Conservation (phyloP, 2,797 vertebrate genomes). For the Myiothlypis chrysogaster region DNA sequence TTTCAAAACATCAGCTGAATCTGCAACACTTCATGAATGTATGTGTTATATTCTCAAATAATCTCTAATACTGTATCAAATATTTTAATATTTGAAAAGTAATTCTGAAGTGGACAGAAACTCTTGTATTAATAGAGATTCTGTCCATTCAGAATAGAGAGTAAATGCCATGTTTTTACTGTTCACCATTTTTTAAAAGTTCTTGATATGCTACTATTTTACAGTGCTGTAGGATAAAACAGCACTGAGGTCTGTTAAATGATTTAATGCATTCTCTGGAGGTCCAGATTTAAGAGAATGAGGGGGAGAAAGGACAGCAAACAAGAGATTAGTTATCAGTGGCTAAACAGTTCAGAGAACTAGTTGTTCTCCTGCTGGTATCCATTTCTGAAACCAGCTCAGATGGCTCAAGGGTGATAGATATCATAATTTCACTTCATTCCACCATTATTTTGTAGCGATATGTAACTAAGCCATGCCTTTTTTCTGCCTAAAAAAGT, state of each 20-base stretch:
- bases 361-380: background rate
- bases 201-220: background rate
- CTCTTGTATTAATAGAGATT: background rate
- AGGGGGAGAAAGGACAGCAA: background rate
- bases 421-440: background rate
- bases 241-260: background rate
- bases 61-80: background rate
- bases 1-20: background rate
- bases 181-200: background rate
- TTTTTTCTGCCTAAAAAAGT: background rate
- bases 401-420: background rate
- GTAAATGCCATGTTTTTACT: background rate
- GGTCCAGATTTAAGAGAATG: background rate
- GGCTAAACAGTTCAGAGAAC: background rate
- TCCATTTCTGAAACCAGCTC: background rate
- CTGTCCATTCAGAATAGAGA: background rate
- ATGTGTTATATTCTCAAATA: background rate
- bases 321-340: background rate
- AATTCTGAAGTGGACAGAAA: background rate
- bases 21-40: background rate
- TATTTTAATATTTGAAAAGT: background rate
- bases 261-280: background rate
- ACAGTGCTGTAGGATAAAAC: background rate
- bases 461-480: background rate
- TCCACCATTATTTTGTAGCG: background rate